These are phyloP conservation scores for Muschampia staudingeri DNA, from an alignment of 2,888 invertebrate genomes.

Conservation along the genomic window DNA sequence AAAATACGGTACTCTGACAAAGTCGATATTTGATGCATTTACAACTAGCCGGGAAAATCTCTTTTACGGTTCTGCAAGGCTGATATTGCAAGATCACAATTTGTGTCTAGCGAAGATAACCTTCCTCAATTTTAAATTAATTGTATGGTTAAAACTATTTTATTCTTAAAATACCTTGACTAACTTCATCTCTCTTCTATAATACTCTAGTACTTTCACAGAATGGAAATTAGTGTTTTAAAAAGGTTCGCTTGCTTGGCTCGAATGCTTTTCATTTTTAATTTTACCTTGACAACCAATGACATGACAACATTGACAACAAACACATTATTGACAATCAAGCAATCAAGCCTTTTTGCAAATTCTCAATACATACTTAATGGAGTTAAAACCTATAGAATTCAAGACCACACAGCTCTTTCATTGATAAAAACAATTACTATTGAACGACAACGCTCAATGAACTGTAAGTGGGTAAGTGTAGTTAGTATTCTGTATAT, in stretches of 20 bases:
- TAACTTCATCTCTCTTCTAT: too few relatives aligned
- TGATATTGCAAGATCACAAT: background rate
- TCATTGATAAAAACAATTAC: constrained; percentile 74
- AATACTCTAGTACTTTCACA: too few relatives aligned
- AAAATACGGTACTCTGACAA: constrained; percentile 47
- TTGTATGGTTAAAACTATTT: too few relatives aligned
- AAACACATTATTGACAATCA: constrained; percentile 26
- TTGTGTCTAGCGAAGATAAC: background rate
- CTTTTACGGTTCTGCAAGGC: constrained; percentile 12
- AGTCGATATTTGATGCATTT: constrained; percentile 39
- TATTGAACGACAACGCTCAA: too few relatives aligned
- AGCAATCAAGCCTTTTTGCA: constrained; percentile 24
- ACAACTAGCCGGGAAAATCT: constrained; percentile 35
- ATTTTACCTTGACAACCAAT: constrained; percentile 24
- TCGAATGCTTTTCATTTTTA: background rate
- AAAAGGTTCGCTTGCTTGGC: background rate
- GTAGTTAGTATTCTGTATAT: too few relatives aligned
- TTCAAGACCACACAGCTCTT: constrained; percentile 75
- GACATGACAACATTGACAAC: constrained; percentile 16
- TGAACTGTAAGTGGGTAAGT: too few relatives aligned
- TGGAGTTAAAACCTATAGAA: constrained; percentile 55
- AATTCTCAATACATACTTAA: constrained; percentile 45
- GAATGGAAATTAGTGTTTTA: background rate
- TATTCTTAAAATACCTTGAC: too few relatives aligned
- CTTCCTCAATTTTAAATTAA: too few relatives aligned